Conservation (phyloP, 35 echinoderm and acorn worm species). For the Diadema setosum region DNA sequence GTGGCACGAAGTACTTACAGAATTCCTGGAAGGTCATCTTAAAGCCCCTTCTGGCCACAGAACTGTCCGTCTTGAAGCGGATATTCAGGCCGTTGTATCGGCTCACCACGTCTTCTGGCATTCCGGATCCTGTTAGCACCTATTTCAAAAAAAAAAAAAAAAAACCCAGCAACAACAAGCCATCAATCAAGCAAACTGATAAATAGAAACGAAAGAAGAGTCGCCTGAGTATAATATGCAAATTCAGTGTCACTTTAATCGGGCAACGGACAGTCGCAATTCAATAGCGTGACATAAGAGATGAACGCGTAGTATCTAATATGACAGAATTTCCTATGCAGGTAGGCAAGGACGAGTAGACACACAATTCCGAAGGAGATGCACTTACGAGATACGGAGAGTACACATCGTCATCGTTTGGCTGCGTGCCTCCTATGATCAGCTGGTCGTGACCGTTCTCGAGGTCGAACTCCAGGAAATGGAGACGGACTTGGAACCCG, state of each 20-base stretch:
- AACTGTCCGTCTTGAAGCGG: constrained; percentile 59
- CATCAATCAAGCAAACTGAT: too few relatives aligned
- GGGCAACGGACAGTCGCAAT: too few relatives aligned
- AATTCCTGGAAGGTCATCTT: constrained; percentile 64
- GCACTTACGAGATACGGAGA: constrained; percentile 58
- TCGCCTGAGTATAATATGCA: too few relatives aligned
- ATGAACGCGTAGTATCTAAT: too few relatives aligned
- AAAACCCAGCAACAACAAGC: too few relatives aligned
- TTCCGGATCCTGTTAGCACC: constrained; percentile 51
- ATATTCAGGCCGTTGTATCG: constrained; percentile 68
- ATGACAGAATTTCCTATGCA: too few relatives aligned
- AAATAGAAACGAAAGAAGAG: too few relatives aligned
- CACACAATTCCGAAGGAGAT: too few relatives aligned
- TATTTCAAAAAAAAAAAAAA: too few relatives aligned
- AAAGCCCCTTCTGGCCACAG: constrained; percentile 33
- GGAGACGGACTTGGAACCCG: constrained; percentile 54
- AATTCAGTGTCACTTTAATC: too few relatives aligned
- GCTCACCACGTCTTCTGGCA: constrained; percentile 32
- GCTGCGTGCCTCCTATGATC: constrained; percentile 59
- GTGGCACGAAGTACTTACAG: constrained; percentile 75
- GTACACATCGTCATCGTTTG: constrained; percentile 30
- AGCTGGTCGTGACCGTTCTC: constrained; percentile 71
- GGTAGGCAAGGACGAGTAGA: too few relatives aligned
- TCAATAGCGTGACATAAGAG: too few relatives aligned
- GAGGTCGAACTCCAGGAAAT: constrained; percentile 55